Evolutionary conservation across 1,140 invertebrate genomes (phyloP).

Genomic region (Ips typographus): DNA sequence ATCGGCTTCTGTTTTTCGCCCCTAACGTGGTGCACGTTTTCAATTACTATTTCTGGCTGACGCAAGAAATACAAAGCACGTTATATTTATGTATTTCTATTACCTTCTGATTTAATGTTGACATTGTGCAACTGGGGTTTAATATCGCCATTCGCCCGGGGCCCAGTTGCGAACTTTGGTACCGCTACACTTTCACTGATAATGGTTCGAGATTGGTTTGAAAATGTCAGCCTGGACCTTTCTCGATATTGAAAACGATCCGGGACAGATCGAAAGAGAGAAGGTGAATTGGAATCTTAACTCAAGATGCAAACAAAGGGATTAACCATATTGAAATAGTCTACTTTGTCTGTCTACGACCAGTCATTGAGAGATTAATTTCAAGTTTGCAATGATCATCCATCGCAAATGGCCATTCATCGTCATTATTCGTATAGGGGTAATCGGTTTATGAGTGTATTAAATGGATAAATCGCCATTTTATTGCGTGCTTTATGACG

Average conservation of each 20-base stretch:
- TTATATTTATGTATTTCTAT: slow-evolving; percentile 20
- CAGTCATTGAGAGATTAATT: too few species aligned
- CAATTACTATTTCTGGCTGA: slow-evolving; percentile 16
- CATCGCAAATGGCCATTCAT: not conserved
- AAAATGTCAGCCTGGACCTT: too few species aligned
- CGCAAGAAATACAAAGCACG: slow-evolving; percentile 20
- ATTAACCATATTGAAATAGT: too few species aligned
- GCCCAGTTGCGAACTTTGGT: slow-evolving; percentile 7
- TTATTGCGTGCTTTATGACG: slow-evolving; percentile 28
- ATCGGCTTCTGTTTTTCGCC: slow-evolving; percentile 1
- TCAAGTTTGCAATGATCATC: too few species aligned
- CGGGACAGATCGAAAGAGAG: too few species aligned
- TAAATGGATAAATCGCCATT: slow-evolving; percentile 29
- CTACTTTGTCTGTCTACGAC: too few species aligned
- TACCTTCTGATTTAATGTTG: slow-evolving; percentile 19
- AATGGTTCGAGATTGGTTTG: not conserved
- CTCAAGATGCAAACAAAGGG: too few species aligned
- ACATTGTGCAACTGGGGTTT: slow-evolving; percentile 17
- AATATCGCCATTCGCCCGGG: slow-evolving; percentile 12
- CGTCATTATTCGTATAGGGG: slow-evolving; percentile 6
- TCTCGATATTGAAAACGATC: too few species aligned
- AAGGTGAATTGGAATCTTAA: too few species aligned
- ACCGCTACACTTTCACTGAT: slow-evolving; percentile 21
- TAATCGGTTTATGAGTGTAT: slow-evolving; percentile 27
- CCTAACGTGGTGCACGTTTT: slow-evolving; percentile 11